Base-by-base conservation (phyloP, 2,113 vertebrate species). In the Myrmophylax atrothorax region DNA sequence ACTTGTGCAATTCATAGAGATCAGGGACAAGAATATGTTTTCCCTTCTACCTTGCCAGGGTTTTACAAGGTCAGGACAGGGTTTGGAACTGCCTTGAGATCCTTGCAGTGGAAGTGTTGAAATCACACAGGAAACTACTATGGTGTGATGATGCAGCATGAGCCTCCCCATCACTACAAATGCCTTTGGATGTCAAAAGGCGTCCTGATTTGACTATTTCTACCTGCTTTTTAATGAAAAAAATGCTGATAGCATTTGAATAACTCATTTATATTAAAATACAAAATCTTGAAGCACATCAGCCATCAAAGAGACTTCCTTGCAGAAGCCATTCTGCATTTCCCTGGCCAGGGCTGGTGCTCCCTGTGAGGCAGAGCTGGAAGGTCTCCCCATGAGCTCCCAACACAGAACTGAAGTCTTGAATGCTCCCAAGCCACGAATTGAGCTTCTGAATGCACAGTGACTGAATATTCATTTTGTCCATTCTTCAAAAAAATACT, bases 381-480 rank as follows among this genome's bases (percentile, higher is more conserved):
- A 85, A 93, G 24, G 26, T 50, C 78, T 96, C 87, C 70, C 93
- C 75, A 18, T 35, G 82, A 93, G 59, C 46, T 90, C 68, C 87
- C 55, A 67, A 7, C 0, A 14, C 38, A 77, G 60, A 88, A 81
- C 1, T 58, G 79, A 89, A 90, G 50, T 33, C 60, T 70, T 72
- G 59, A 93, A 90, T 67, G 28, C 59, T 96, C 82, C 44, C n/a
- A 63, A 70, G 72, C 38, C 91, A 75, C 2, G 4, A 60, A 77
- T n/a, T 49, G 83, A 95, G 44, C 47, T n/a, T 69, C 64, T 92
- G 90, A 95, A 90, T n/a, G 55, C 68, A 68, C 56, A 60, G 33
- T 18, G n/a, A 59, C 75, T 90, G 93, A 93, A 95, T 96, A 93
- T 95, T 96, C 92, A 93, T 96, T 92, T 93, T 84, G 60, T 35